Conservation (phyloP, 2,888 invertebrate species). For the Drosophila quinaria region DNA sequence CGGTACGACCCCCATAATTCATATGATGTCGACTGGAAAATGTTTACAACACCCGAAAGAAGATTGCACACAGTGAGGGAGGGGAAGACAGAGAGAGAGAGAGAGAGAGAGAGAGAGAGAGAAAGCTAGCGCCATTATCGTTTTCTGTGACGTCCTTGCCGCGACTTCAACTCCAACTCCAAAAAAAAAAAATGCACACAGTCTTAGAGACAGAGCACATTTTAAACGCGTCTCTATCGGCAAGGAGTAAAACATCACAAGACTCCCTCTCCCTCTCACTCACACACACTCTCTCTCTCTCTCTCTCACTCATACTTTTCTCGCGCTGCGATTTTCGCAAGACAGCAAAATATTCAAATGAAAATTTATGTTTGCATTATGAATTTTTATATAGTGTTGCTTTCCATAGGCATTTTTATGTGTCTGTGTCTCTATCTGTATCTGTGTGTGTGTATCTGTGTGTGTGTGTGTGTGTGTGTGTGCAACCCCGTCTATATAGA, state of each 20-base stretch:
- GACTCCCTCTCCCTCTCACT: not conserved
- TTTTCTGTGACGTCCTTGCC: conserved; percentile 53
- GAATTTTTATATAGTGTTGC: conserved; percentile 84
- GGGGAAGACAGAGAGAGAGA: not conserved
- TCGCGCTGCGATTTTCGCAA: conserved; percentile 70
- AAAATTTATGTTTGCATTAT: conserved; percentile 85
- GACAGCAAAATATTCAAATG: conserved; percentile 83
- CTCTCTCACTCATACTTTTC: too few relatives aligned
- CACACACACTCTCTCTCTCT: not conserved
- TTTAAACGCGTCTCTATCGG: conserved; percentile 65
- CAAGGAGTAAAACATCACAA: conserved; percentile 57
- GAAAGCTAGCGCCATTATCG: conserved; percentile 56
- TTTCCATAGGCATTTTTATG: conserved; percentile 75
- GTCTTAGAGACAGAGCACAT: conserved; percentile 49
- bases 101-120: not conserved
- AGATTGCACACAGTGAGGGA: conserved; percentile 55
- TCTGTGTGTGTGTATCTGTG: conserved; percentile 35
- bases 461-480: conserved; percentile 41
- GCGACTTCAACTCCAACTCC: conserved; percentile 17
- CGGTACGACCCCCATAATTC: conserved; percentile 85
- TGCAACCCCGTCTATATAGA: conserved; percentile 31
- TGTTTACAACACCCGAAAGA: conserved; percentile 76
- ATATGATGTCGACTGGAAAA: conserved; percentile 82
- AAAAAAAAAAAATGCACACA: conserved; percentile 1
- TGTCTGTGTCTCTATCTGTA: conserved; percentile 56